These are phyloP conservation scores for Cheilosia variabilis DNA, from an alignment of 2,888 invertebrate genomes.

Conservation along the genomic window DNA sequence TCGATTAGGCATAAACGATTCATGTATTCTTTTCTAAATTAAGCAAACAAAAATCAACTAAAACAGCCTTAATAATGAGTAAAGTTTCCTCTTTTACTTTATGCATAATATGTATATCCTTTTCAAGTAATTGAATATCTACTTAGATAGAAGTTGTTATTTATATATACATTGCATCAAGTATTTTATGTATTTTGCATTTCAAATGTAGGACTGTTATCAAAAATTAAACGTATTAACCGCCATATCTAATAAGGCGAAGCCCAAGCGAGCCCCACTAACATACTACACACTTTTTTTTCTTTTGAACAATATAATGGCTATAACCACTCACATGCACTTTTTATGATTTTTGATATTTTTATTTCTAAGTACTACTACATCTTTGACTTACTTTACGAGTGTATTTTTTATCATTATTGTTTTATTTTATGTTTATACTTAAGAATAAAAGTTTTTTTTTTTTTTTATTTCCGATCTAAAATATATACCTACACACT, in stretches of 20 bases:
- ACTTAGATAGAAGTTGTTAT: constrained; percentile 66
- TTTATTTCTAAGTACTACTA: constrained; percentile 25
- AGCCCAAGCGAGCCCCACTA: constrained; percentile 6
- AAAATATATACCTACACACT: background rate
- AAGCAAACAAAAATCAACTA: constrained; percentile 50
- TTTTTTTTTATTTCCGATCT: constrained; percentile 8
- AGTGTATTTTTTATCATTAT: constrained; percentile 18
- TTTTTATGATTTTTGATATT: constrained; percentile 37
- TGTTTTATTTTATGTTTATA: constrained; percentile 28
- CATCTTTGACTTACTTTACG: constrained; percentile 26
- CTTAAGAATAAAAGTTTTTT: constrained; percentile 40
- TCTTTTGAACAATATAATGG: background rate
- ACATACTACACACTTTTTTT: background rate
- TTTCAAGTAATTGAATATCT: constrained; percentile 47
- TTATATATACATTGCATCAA: constrained; percentile 31
- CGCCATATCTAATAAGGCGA: constrained; percentile 46
- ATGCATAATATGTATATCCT: constrained; percentile 24
- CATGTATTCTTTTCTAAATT: constrained; percentile 29
- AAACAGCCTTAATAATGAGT: constrained; percentile 61
- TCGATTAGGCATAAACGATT: background rate
- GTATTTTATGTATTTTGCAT: constrained; percentile 31
- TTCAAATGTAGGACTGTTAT: constrained; percentile 39
- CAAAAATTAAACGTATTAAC: constrained; percentile 13
- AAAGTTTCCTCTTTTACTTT: constrained; percentile 34
- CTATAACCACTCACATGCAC: constrained; percentile 35